phyloP scores from a whole-genome alignment of 1,140 invertebrate genomes.

The Ceratosolen fusciceps region DNA sequence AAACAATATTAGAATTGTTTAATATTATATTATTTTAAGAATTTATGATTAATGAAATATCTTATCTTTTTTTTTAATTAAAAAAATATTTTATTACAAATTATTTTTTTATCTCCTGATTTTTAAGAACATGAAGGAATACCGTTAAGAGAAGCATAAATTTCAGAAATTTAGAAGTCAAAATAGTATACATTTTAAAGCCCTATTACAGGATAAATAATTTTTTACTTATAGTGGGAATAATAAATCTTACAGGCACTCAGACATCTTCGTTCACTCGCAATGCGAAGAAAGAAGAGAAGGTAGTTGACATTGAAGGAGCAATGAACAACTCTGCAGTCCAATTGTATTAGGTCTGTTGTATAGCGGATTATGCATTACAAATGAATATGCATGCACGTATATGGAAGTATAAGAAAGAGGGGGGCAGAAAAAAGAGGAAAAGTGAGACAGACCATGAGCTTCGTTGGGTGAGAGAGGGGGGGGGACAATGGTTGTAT shows the following conservation, averaged over 20 bases:
- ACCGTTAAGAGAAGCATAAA: conserved; percentile 3
- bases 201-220: not conserved
- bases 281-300: not conserved
- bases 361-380: conserved; percentile 66
- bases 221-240: conserved; percentile 59
- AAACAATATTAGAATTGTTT: too few species aligned
- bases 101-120: too few species aligned
- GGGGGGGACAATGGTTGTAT: conserved; percentile 70
- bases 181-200: not conserved
- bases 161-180: conserved; percentile 1
- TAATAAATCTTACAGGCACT: conserved; percentile 67
- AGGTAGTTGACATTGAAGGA: conserved; percentile 63
- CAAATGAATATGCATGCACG: not conserved
- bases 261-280: not conserved
- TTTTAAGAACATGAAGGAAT: not conserved
- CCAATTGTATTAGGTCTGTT: conserved; percentile 56
- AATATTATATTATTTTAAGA: too few species aligned
- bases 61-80: too few species aligned
- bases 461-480: too few species aligned
- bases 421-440: conserved; percentile 15
- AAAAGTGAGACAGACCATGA: not conserved
- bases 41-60: too few species aligned
- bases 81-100: too few species aligned
- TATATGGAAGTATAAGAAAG: conserved; percentile 58
- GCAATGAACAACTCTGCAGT: conserved; percentile 60